Base-by-base conservation (phyloP, 2,888 invertebrate genomes). In the Rhyacophila evoluta region DNA sequence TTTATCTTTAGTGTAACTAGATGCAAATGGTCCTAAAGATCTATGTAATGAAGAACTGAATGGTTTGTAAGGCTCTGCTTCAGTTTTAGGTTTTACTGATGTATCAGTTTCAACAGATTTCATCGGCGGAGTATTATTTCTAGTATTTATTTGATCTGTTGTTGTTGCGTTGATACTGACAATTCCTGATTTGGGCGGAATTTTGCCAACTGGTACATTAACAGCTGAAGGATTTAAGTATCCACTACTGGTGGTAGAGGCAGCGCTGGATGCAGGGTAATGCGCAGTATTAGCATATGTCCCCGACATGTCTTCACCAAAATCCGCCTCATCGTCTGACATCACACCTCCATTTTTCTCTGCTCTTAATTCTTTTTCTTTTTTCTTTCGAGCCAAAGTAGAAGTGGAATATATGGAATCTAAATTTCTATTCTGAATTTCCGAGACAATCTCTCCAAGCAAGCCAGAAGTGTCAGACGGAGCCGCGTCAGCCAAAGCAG, bases 381-480 rank as follows among this genome's bases (percentile, higher is more conserved):
- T 91, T 84, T 92, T 92, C 84, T 92, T 93, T 77, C 92, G 88
- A 0, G 92, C 90, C 1, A 95, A 86, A 0, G 94, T 94, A 0
- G 94, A 93, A 0, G 94, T 94, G 0, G 95, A 95, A 85, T 97
- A 97, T 83, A 97, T 95, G 0, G 96, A 96, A 83, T 96, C 96
- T 38, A 95, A 93, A 85, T 96, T 96, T 36, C 95, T 89, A 84
- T 94, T 94, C 84, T 96, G 95, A 84, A 97, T 96, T 86, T 97
- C 97, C 67, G 93, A 93, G 0, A 97, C 96, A 79, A 97, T 97
- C 87, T 97, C 97, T 5, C 95, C 94, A 0, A 97, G 87, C 19
- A 97, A 86, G 0, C 96, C 96, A 89, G 95, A 92, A 81, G 93
- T 94, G 79, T 94, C 94, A 10, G 90, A 88, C 80, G 92, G 92